Percentiles rank a stretch among this genome's conserved stretches.
Evolutionary conservation across 2,888 invertebrate species (phyloP).

Genomic region (Nephrotoma appendiculata): DNA sequence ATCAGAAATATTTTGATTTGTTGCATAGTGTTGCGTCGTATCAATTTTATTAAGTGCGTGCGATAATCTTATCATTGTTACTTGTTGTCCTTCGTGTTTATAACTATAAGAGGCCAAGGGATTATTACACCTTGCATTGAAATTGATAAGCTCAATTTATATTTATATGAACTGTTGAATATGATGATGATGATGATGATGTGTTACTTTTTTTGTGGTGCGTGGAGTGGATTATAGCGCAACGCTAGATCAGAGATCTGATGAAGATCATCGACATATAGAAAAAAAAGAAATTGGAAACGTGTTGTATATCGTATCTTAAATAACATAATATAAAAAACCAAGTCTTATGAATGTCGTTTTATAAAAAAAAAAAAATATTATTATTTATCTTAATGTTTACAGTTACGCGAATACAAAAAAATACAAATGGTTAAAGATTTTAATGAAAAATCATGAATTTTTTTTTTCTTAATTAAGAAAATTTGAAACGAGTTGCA

Average conservation of each 20-base stretch:
- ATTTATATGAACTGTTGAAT: neutral
- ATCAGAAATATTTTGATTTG: neutral
- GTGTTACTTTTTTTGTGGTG: neutral
- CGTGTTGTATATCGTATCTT: neutral
- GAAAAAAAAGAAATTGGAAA: neutral
- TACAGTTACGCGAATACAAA: neutral
- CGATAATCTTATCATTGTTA: neutral
- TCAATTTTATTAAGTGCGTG: neutral
- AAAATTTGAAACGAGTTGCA: neutral
- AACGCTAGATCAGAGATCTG: neutral
- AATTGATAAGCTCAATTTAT: neutral
- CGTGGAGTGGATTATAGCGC: neutral
- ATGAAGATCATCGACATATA: neutral
- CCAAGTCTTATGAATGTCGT: neutral
- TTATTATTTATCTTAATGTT: neutral
- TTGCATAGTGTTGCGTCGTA: neutral
- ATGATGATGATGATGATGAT: neutral
- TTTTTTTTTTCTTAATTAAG: neutral
- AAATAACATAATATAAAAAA: neutral
- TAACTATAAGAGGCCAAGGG: neutral
- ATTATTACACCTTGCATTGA: neutral
- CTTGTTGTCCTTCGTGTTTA: neutral
- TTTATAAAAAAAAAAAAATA: neutral
- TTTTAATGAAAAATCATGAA: neutral
- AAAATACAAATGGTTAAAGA: neutral